Percentiles rank a stretch among this genome's conserved stretches.
Conservation (phyloP, 2,888 invertebrate species). For the Drosophila antonietae region DNA sequence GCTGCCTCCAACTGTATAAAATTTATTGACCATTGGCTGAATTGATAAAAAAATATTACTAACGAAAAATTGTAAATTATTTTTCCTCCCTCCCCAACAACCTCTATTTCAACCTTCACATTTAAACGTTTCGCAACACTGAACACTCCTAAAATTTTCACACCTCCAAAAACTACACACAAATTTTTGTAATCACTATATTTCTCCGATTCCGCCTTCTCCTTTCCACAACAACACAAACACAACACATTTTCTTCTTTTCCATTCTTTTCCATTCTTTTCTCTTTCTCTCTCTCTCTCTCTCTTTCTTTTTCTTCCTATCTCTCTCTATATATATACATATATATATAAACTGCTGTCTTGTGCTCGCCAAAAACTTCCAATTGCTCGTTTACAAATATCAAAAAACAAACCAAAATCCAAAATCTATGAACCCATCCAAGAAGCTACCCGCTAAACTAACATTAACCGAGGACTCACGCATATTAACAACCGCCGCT, state of each 20-base stretch:
- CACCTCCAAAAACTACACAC: slow-evolving; percentile 22
- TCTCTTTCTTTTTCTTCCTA: slow-evolving; percentile 32
- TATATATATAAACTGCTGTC: slow-evolving; percentile 16
- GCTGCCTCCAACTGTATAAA: slow-evolving; percentile 34
- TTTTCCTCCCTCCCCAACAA: slow-evolving; percentile 29
- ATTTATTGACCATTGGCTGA: slow-evolving; percentile 58
- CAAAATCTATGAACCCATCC: slow-evolving; percentile 55
- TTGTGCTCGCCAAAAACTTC: slow-evolving; percentile 47
- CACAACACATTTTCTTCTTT: slow-evolving; percentile 26
- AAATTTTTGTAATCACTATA: slow-evolving; percentile 13
- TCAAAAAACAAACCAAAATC: slow-evolving; percentile 17
- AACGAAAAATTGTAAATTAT: slow-evolving; percentile 72
- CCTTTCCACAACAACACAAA: slow-evolving; percentile 18
- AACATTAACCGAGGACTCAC: slow-evolving; percentile 85
- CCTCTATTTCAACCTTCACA: not conserved
- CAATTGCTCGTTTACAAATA: slow-evolving; percentile 51
- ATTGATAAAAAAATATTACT: slow-evolving; percentile 63
- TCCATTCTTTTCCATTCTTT: slow-evolving; percentile 6
- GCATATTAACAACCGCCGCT: slow-evolving; percentile 83
- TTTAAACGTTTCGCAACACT: slow-evolving; percentile 23
- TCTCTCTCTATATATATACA: slow-evolving; percentile 22
- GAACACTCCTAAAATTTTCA: slow-evolving; percentile 2
- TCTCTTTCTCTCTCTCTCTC: slow-evolving; percentile 11
- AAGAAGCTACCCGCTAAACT: slow-evolving; percentile 85
- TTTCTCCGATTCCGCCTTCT: slow-evolving; percentile 24